A percentile compares a stretch with the other conserved stretches of the same genome.
These are phyloP conservation scores for Cyclura pinguis DNA, from an alignment of 2,797 vertebrate species.

Conservation along the genomic window DNA sequence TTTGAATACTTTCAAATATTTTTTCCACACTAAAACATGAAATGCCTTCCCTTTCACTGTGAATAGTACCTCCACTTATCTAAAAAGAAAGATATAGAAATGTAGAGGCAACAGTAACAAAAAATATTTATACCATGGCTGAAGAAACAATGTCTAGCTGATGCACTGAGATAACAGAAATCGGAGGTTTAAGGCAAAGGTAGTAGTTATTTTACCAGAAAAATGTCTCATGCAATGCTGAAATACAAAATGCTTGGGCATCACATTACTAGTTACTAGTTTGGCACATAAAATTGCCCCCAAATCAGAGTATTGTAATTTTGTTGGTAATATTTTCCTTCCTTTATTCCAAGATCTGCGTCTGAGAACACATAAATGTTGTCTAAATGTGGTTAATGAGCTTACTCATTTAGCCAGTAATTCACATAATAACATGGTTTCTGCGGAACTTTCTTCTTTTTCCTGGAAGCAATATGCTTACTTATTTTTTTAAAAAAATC, in stretches of 20 bases:
- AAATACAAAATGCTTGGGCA: background rate
- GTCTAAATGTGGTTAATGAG: background rate
- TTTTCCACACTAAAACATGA: background rate
- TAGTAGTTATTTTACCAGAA: slow-evolving; percentile 23
- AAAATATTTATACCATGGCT: background rate
- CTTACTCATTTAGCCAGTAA: slow-evolving; percentile 3
- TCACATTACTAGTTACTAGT: background rate
- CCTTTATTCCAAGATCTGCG: slow-evolving; percentile 17
- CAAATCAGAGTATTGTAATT: slow-evolving; percentile 36
- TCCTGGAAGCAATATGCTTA: slow-evolving; percentile 26
- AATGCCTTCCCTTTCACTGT: background rate
- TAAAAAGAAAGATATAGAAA: background rate
- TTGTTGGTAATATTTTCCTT: slow-evolving; percentile 59
- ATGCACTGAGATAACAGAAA: background rate
- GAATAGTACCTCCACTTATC: background rate
- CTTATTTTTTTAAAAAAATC: background rate
- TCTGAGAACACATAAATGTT: slow-evolving; percentile 35
- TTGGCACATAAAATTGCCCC: slow-evolving; percentile 45
- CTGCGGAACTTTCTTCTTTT: background rate
- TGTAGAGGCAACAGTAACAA: background rate
- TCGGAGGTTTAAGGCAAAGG: slow-evolving; percentile 1
- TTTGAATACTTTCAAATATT: too few species aligned
- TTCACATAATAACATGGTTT: slow-evolving; percentile 11
- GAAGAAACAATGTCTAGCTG: background rate
- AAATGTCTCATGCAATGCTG: slow-evolving; percentile 3